These are phyloP conservation scores for Taeniopygia guttata DNA, from an alignment of 2,797 vertebrate genomes.

Conservation along the genomic window DNA sequence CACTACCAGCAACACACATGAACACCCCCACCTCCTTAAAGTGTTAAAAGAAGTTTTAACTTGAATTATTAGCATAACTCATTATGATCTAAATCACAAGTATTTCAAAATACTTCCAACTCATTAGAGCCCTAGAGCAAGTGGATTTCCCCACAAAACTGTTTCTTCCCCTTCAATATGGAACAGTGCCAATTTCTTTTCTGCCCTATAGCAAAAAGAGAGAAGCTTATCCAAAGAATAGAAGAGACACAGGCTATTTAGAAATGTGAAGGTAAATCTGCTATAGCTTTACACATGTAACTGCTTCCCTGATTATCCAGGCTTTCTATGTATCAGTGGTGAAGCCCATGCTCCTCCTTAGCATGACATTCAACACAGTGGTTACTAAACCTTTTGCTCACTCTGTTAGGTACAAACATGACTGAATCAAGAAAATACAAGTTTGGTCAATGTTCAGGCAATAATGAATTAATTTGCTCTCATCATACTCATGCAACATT, in stretches of 20 bases:
- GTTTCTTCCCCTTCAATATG: conserved; percentile 14
- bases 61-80: conserved; percentile 9
- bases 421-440: conserved; percentile 1
- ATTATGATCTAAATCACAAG: conserved; percentile 21
- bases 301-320: background rate
- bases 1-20: background rate
- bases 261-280: background rate
- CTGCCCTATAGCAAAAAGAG: background rate
- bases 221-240: background rate
- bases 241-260: background rate
- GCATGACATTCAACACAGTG: background rate
- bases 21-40: background rate
- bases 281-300: background rate
- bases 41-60: background rate
- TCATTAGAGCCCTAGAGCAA: conserved; percentile 1
- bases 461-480: background rate
- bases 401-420: background rate
- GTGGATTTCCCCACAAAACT: conserved; percentile 43
- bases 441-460: background rate
- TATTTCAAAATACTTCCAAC: conserved; percentile 14
- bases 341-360: background rate
- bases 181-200: background rate
- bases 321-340: background rate
- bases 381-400: background rate
- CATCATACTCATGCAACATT: background rate